Conservation (phyloP, 2,797 vertebrate species). For the Bradypodion pumilum region DNA sequence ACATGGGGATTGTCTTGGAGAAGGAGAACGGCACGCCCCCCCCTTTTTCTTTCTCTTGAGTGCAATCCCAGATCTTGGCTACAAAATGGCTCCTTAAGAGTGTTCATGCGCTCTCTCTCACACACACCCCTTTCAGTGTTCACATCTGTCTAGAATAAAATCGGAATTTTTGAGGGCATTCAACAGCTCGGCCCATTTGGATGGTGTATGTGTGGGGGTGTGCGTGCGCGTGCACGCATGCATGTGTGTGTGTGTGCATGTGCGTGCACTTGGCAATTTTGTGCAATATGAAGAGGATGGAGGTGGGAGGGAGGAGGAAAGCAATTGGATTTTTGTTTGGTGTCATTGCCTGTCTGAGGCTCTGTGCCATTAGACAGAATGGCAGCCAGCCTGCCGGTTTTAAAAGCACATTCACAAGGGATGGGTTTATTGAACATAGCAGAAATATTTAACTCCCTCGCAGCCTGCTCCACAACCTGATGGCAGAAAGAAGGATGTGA, state of each 20-base stretch:
- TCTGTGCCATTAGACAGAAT: constrained; percentile 53
- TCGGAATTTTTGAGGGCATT: constrained; percentile 69
- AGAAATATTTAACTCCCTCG: constrained; percentile 46
- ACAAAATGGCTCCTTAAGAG: constrained; percentile 65
- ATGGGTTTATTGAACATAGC: constrained; percentile 51
- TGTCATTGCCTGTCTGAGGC: constrained; percentile 42
- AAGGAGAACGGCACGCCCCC: constrained; percentile 31
- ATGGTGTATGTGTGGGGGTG: constrained; percentile 35
- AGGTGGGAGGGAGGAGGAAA: neutral
- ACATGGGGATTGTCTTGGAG: constrained; percentile 63
- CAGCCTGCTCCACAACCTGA: neutral
- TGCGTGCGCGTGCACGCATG: constrained; percentile 61
- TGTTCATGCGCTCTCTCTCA: too few species aligned
- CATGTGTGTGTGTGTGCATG: constrained; percentile 47
- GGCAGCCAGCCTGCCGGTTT: constrained; percentile 56
- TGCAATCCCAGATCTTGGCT: constrained; percentile 22
- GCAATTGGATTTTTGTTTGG: constrained; percentile 53
- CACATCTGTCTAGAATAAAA: constrained; percentile 73
- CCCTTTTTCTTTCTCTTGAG: constrained; percentile 50
- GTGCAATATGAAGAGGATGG: constrained; percentile 49
- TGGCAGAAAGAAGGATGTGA: neutral
- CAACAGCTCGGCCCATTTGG: constrained; percentile 54
- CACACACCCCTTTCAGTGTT: constrained; percentile 61
- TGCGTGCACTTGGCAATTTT: constrained; percentile 64
- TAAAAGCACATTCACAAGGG: constrained; percentile 45